A percentile compares a stretch with the other conserved stretches of the same genome.
phyloP scores from a whole-genome alignment of 2,888 invertebrate genomes.

The Drosophila borealis region DNA sequence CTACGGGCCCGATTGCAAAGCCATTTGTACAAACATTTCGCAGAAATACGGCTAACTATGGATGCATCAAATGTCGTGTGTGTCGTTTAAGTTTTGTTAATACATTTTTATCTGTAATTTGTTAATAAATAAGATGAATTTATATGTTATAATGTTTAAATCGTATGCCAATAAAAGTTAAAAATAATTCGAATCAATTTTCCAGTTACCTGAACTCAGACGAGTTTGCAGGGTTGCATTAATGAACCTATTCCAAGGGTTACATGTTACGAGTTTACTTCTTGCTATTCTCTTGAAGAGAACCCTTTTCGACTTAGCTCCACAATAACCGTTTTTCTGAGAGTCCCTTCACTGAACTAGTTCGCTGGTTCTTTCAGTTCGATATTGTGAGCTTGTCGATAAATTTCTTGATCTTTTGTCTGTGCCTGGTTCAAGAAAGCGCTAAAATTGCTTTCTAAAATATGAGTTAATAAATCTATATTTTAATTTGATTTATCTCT shows the following conservation, averaged over 20 bases:
- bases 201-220: not conserved
- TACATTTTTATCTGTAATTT: conserved; percentile 32
- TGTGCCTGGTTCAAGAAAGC: too few species aligned
- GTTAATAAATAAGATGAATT: conserved; percentile 51
- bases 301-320: not conserved
- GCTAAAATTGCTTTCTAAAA: too few species aligned
- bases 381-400: not conserved
- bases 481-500: not conserved
- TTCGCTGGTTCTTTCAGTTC: not conserved
- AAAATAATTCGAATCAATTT: conserved; percentile 17
- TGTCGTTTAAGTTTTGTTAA: conserved; percentile 26
- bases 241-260: too few species aligned
- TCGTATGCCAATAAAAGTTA: conserved; percentile 9
- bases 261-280: not conserved
- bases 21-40: conserved; percentile 65
- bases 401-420: not conserved
- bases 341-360: not conserved
- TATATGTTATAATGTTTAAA: conserved; percentile 29
- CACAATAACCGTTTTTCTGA: not conserved
- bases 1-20: conserved; percentile 22
- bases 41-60: conserved; percentile 6
- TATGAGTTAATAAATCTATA: not conserved
- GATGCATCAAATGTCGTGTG: conserved; percentile 15
- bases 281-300: too few species aligned
- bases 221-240: not conserved